Conservation (phyloP, 2,888 invertebrate genomes). For the Drosophila demipolita region DNA sequence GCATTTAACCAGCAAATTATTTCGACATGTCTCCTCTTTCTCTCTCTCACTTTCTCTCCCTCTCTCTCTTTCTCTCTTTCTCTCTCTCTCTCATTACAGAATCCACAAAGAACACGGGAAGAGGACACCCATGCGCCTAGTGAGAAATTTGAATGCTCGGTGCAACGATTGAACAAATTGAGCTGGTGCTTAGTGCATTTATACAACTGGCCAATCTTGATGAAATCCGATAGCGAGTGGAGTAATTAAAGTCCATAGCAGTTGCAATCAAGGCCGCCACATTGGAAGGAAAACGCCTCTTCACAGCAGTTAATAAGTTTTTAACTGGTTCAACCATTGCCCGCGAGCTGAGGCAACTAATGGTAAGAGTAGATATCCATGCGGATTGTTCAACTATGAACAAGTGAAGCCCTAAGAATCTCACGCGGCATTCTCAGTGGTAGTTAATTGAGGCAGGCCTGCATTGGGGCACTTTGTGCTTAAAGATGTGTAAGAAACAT, state of each 20-base stretch:
- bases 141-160: constrained; percentile 40
- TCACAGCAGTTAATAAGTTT: constrained; percentile 94
- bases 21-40: constrained; percentile 5
- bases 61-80: too few relatives aligned
- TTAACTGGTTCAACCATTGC: constrained; percentile 93
- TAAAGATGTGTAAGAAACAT: too few relatives aligned
- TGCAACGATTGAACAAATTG: constrained; percentile 16
- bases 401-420: background rate
- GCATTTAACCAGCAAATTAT: constrained; percentile 51
- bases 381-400: background rate
- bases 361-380: constrained; percentile 86
- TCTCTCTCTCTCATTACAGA: background rate
- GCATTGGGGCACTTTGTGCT: background rate
- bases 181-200: background rate
- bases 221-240: constrained; percentile 11
- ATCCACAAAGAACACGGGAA: constrained; percentile 1
- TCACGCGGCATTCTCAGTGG: background rate
- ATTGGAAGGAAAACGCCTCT: constrained; percentile 91
- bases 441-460: background rate
- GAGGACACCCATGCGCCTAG: constrained; percentile 22
- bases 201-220: constrained; percentile 17
- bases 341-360: constrained; percentile 93
- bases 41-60: background rate
- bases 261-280: constrained; percentile 85
- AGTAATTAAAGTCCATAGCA: constrained; percentile 48